phyloP scores from a whole-genome alignment of 2,888 invertebrate genomes.

The Octonoba sinensis region DNA sequence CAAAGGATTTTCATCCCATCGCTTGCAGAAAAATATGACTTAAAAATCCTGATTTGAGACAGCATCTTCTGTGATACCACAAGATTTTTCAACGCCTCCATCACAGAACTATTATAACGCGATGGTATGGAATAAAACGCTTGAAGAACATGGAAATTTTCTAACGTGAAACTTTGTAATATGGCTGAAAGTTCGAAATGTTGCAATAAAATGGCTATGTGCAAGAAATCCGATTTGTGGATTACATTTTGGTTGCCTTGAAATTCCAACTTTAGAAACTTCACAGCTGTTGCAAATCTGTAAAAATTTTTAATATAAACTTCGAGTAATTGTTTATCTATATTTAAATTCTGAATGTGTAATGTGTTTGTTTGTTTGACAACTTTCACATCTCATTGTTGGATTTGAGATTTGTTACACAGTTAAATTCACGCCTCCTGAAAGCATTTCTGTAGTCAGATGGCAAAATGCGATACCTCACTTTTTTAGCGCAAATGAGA shows the following conservation, averaged over 20 bases:
- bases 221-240: background rate
- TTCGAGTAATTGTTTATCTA: no score
- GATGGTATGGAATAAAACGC: background rate
- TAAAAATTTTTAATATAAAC: background rate
- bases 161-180: constrained; percentile 10
- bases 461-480: no score
- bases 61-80: background rate
- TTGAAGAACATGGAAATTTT: constrained; percentile 12
- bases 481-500: no score
- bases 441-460: no score
- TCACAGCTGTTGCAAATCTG: constrained; percentile 12
- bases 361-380: no score
- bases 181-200: background rate
- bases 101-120: background rate
- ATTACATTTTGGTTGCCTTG: background rate
- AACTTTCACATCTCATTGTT: no score
- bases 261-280: constrained; percentile 12
- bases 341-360: no score
- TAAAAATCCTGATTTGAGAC: constrained; percentile 6
- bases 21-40: constrained; percentile 1
- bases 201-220: constrained; percentile 6
- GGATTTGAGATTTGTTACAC: no score
- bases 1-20: constrained; percentile 15
- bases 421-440: no score
- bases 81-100: constrained; percentile 18